A percentile compares a stretch with the other conserved stretches of the same genome.
Conservation (phyloP, 2,888 invertebrate genomes). For the Drosophila gaucha region DNA sequence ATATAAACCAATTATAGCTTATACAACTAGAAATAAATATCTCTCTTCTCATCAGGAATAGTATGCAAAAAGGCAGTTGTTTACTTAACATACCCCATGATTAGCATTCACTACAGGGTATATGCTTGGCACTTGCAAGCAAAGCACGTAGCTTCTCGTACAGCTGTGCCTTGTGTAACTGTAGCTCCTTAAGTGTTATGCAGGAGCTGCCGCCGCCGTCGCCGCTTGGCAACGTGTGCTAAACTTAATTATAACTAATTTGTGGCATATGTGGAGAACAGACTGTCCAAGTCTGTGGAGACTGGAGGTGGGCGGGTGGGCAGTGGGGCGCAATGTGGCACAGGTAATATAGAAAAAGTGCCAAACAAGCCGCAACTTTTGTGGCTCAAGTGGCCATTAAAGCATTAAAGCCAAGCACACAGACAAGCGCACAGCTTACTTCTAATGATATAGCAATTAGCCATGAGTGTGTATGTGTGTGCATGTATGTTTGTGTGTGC, state of each 20-base stretch:
- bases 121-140: constrained; percentile 43
- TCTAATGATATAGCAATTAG: constrained; percentile 67
- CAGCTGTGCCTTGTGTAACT: constrained; percentile 56
- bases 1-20: too few relatives aligned
- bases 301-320: not conserved
- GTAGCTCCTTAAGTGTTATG: constrained; percentile 65
- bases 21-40: not conserved
- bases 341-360: constrained; percentile 58
- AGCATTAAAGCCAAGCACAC: constrained; percentile 59
- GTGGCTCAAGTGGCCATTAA: constrained; percentile 73
- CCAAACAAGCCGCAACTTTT: constrained; percentile 61
- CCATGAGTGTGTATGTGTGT: constrained; percentile 8
- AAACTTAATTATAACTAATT: constrained; percentile 78
- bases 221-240: constrained; percentile 63
- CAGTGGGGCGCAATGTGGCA: not conserved
- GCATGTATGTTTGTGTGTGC: not conserved
- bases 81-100: not conserved
- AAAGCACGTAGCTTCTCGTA: constrained; percentile 51
- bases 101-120: constrained; percentile 14
- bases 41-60: too few relatives aligned
- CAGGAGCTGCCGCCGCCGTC: constrained; percentile 27
- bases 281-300: constrained; percentile 3
- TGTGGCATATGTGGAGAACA: constrained; percentile 66
- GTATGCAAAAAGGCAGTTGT: too few relatives aligned
- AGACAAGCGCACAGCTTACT: constrained; percentile 15